Evolutionary conservation across 92 coral and sea anemone genomes (phyloP), one percentile per base, ranked within the genome.

Genomic region (Chrysogorgia sp.): DNA sequence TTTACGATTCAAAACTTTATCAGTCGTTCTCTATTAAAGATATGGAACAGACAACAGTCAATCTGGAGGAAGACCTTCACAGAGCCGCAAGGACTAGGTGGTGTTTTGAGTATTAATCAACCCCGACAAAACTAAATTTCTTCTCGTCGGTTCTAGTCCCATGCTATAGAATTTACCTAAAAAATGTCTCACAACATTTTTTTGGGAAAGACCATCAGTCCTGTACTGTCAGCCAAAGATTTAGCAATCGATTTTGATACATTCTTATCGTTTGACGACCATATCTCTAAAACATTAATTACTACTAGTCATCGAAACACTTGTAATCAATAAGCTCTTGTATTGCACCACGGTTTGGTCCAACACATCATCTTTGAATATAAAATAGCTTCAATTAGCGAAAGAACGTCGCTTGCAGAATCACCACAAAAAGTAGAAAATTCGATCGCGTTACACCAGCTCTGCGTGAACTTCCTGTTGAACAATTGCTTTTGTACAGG

Each of bases 31-130:
- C 43, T 41, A 71, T 71, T 35, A 26, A 52, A 12, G 63, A 71
- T 17, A 8, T 63, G 43, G 49, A 40, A 31, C 71, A 33, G 40
- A 45, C 67, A 56, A 58, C 28, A 1, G 35, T 23, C 4, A 57
- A 74, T n/a, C 68, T 75, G 19, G 67, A 75, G 40, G 41, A 56
- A 31, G 80, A 75, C 55, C 80, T 75, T 10, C 52, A 68, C 19
- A 21, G 26, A 41, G 49, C 58, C 20, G 58, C 75, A 40, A 25
- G 43, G 43, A 52, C 75, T 68, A 25, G 43, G 43, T 67, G 74
- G 29, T 52, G 80, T 49, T 71, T 50, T 10, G 62, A 48, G 26
- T 64, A 30, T 64, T 67, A 43, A 67, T 67, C 29, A 67, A 67
- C 23, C 69, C 55, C 49, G 75, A 68, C 20, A 68, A 68, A 21